These are phyloP conservation scores for Brachyopa scutellaris DNA, from an alignment of 2,888 invertebrate genomes.

Conservation along the genomic window DNA sequence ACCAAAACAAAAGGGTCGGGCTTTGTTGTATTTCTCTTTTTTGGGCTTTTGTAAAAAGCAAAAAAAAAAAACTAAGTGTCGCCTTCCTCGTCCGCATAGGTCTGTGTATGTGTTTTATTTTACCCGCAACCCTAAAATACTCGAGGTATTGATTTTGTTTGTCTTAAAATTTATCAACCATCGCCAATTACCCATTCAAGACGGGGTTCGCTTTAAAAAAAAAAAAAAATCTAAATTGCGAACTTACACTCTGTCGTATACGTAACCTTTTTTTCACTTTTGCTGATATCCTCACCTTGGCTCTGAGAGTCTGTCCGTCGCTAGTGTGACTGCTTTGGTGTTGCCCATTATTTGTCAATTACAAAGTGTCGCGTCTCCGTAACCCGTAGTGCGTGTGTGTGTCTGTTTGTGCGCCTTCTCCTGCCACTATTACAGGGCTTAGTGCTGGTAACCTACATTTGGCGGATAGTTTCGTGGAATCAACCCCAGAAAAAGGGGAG, in stretches of 20 bases:
- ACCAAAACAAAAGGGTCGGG: constrained; percentile 48
- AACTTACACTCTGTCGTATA: constrained; percentile 61
- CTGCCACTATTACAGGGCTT: too few species aligned
- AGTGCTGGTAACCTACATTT: constrained; percentile 63
- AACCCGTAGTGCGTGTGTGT: not conserved
- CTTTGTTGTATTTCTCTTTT: constrained; percentile 31
- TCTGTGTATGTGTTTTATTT: constrained; percentile 20
- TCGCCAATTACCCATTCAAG: constrained; percentile 28
- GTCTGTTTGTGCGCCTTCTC: not conserved
- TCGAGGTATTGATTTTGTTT: constrained; percentile 63
- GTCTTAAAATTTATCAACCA: constrained; percentile 12
- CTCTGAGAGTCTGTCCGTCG: too few species aligned
- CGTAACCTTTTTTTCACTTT: constrained; percentile 51
- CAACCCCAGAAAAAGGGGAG: constrained; percentile 17
- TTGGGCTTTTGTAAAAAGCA: constrained; percentile 1
- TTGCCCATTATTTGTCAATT: constrained; percentile 43
- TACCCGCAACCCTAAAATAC: constrained; percentile 49
- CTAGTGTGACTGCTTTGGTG: not conserved
- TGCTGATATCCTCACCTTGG: too few species aligned
- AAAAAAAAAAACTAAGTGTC: constrained; percentile 5
- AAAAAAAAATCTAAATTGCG: constrained; percentile 5
- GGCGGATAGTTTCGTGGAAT: constrained; percentile 36
- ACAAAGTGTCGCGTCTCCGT: constrained; percentile 1
- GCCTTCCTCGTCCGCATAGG: not conserved
- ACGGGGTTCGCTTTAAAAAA: constrained; percentile 37